A percentile compares a stretch with the other conserved stretches of the same genome.
Conservation (phyloP, 2,113 vertebrate species). For the Entosphenus tridentatus region DNA sequence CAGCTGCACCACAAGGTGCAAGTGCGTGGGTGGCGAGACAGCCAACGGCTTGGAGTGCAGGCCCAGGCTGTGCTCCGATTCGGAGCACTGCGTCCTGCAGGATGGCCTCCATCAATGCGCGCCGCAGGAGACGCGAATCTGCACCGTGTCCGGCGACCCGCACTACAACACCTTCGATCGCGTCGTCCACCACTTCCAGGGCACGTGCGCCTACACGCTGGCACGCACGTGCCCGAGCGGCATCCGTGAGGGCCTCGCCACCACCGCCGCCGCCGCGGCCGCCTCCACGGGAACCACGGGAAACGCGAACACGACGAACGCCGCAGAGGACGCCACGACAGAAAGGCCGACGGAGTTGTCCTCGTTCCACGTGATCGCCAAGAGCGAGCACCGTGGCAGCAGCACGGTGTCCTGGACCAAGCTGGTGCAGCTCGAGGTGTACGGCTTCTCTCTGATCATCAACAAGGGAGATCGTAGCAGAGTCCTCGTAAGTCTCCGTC, state of each 20-base stretch:
- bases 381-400: constrained; percentile 15
- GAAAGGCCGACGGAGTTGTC: background rate
- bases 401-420: constrained; percentile 26
- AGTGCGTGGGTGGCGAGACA: constrained; percentile 9
- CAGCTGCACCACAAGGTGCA: constrained; percentile 17
- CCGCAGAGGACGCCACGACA: no score
- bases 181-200: constrained; percentile 17
- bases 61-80: constrained; percentile 12
- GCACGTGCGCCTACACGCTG: constrained; percentile 18
- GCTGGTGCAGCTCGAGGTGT: constrained; percentile 25
- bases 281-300: no score
- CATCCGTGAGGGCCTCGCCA: background rate
- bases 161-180: constrained; percentile 22
- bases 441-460: constrained; percentile 15
- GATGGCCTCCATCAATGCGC: constrained; percentile 16
- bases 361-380: constrained; percentile 14
- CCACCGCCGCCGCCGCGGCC: no score
- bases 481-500: constrained; percentile 22
- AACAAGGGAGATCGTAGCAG: constrained; percentile 21
- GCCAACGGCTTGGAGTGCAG: constrained; percentile 13
- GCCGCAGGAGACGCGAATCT: constrained; percentile 14
- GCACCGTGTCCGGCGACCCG: constrained; percentile 15
- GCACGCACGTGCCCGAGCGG: constrained; percentile 12
- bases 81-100: constrained; percentile 11
- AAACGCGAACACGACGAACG: no score